A percentile compares a stretch with the other conserved stretches of the same genome.
These are phyloP conservation scores for Eupithecia centaureata DNA, from an alignment of 2,888 invertebrate species.

Conservation along the genomic window DNA sequence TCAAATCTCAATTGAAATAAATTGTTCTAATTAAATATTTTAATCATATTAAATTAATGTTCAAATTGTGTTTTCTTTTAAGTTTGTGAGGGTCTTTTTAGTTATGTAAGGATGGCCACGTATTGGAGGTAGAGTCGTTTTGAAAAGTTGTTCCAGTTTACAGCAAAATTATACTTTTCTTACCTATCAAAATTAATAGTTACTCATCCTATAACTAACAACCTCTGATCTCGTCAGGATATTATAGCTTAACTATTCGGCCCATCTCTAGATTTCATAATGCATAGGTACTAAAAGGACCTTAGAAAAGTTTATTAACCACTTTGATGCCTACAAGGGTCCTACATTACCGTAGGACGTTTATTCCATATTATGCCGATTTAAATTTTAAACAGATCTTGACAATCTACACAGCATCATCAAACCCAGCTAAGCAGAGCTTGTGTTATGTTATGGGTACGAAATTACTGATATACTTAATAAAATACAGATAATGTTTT, in stretches of 20 bases:
- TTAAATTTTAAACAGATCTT: no score
- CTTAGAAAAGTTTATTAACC: neutral
- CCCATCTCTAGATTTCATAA: neutral
- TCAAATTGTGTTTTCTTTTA: neutral
- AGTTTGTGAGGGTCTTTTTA: neutral
- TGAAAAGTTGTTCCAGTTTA: neutral
- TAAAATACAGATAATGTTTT: no score
- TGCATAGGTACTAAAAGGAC: neutral
- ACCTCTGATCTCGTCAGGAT: neutral
- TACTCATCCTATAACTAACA: neutral
- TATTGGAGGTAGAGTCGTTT: no score
- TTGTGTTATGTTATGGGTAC: no score
- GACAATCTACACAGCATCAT: no score
- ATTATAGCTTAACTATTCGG: no score
- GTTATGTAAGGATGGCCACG: neutral
- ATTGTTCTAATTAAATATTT: neutral
- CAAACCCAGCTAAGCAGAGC: no score
- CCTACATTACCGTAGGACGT: neutral
- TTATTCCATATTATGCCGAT: no score
- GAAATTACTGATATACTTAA: no score
- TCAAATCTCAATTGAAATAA: constrained; percentile 11
- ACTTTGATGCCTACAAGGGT: no score
- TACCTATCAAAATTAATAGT: neutral
- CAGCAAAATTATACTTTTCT: no score
- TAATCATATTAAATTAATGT: neutral